A percentile compares a stretch with the other conserved stretches of the same genome.
phyloP scores from a whole-genome alignment of 2,113 vertebrate genomes.

The Thalassoma bifasciatum region DNA sequence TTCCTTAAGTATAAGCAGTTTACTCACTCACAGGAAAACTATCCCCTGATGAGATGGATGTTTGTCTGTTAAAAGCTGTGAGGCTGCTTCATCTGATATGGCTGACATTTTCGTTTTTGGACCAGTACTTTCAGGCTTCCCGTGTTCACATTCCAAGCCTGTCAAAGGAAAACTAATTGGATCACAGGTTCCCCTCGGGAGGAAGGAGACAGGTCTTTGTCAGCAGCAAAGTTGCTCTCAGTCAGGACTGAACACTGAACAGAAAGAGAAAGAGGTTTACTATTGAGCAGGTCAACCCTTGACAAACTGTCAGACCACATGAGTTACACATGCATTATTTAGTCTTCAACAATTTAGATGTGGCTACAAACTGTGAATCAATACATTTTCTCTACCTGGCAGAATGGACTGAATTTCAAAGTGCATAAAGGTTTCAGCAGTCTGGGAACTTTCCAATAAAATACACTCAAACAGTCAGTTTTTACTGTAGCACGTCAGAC shows the following conservation, averaged over 20 bases:
- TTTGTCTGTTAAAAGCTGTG: slow-evolving; percentile 15
- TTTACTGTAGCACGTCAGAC: not conserved
- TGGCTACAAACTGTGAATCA: slow-evolving; percentile 23
- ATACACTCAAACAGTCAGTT: not conserved
- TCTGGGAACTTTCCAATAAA: not conserved
- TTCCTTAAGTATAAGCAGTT: slow-evolving; percentile 3
- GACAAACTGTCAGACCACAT: slow-evolving; percentile 24
- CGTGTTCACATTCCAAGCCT: slow-evolving; percentile 27
- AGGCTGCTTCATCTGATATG: slow-evolving; percentile 23
- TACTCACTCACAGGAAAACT: slow-evolving; percentile 1
- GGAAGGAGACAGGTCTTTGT: slow-evolving; percentile 26
- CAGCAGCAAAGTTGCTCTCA: slow-evolving; percentile 50
- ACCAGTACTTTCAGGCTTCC: slow-evolving; percentile 28
- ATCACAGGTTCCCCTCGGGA: slow-evolving; percentile 17
- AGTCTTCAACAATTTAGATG: slow-evolving; percentile 25
- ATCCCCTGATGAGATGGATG: not conserved
- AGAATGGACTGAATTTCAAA: slow-evolving; percentile 11
- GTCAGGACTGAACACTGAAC: slow-evolving; percentile 32
- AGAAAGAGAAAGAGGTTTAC: slow-evolving; percentile 12
- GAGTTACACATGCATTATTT: slow-evolving; percentile 52
- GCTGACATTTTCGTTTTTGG: slow-evolving; percentile 39
- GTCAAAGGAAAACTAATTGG: slow-evolving; percentile 68
- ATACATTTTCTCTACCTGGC: slow-evolving; percentile 19
- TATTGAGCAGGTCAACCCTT: slow-evolving; percentile 39
- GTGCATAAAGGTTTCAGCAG: not conserved